Percentiles rank a stretch among this genome's conserved stretches.
These are phyloP conservation scores for Florisuga fusca DNA, from an alignment of 2,797 vertebrate genomes.

Conservation along the genomic window DNA sequence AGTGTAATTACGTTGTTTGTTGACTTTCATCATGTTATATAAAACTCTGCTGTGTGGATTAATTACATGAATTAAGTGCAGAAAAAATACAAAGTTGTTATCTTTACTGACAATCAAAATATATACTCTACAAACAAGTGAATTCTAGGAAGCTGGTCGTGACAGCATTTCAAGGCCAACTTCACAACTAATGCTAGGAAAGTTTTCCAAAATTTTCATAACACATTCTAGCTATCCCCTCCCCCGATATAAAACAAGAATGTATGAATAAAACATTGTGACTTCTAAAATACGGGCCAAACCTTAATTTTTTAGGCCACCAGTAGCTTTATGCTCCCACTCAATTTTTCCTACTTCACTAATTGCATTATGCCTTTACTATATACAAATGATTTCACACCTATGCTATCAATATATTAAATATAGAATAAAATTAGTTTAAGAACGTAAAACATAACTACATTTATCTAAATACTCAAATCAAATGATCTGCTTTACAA, in stretches of 20 bases:
- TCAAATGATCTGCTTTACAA: conserved; percentile 56
- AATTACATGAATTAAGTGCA: conserved; percentile 69
- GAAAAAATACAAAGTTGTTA: conserved; percentile 64
- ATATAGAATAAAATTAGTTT: conserved; percentile 79
- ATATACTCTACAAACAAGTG: conserved; percentile 57
- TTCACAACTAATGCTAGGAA: conserved; percentile 56
- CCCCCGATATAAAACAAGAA: conserved; percentile 50
- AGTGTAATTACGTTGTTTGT: conserved; percentile 17
- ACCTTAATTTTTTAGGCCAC: not conserved
- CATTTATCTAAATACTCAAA: conserved; percentile 66
- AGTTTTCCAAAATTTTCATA: conserved; percentile 35
- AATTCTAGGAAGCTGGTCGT: conserved; percentile 41
- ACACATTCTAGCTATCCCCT: conserved; percentile 52
- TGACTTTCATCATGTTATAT: conserved; percentile 11
- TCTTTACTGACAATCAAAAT: conserved; percentile 69
- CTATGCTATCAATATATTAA: conserved; percentile 81
- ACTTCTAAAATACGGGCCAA: conserved; percentile 53
- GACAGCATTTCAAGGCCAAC: conserved; percentile 30
- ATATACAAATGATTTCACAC: conserved; percentile 78
- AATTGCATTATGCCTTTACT: conserved; percentile 67
- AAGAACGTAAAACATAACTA: conserved; percentile 72
- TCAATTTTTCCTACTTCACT: conserved; percentile 55
- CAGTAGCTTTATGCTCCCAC: conserved; percentile 33
- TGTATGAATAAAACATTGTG: conserved; percentile 47
- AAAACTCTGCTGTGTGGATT: conserved; percentile 54